Percentiles rank a stretch among this genome's conserved stretches.
Evolutionary conservation across 2,797 vertebrate genomes (phyloP).

Genomic region (Pyrocephalus nanus): DNA sequence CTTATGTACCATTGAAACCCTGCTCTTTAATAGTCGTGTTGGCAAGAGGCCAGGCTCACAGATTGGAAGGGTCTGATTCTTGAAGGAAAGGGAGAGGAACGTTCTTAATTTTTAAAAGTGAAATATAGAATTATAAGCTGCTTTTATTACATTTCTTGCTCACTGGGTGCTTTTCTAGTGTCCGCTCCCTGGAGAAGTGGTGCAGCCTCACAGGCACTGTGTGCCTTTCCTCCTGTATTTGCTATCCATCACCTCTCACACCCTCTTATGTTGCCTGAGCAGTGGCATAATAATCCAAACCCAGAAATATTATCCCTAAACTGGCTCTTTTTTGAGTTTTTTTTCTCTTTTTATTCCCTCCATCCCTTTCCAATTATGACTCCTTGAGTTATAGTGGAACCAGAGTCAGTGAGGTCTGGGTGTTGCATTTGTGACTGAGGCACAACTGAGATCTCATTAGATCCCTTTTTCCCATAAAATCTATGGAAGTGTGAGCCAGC

Average conservation of each 20-base stretch:
- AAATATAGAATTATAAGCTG: not conserved
- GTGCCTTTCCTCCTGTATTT: not conserved
- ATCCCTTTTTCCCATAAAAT: not conserved
- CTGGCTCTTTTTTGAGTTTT: not conserved
- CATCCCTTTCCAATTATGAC: not conserved
- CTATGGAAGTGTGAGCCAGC: not conserved
- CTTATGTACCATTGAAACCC: not conserved
- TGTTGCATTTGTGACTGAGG: not conserved
- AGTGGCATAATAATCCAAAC: not conserved
- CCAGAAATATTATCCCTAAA: not conserved
- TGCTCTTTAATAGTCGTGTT: not conserved
- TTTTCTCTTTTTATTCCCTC: rapidly evolving
- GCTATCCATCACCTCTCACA: rapidly evolving
- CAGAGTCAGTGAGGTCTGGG: not conserved
- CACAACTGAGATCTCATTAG: not conserved
- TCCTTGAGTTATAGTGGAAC: not conserved
- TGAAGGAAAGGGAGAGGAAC: not conserved
- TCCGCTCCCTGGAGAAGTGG: not conserved
- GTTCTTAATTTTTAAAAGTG: not conserved
- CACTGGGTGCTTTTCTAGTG: not conserved
- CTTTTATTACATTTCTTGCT: not conserved
- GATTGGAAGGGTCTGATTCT: not conserved
- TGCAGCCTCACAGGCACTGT: not conserved
- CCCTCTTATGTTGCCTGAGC: not conserved
- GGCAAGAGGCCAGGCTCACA: not conserved